Evolutionary conservation across 1,140 invertebrate species (phyloP).

Genomic region (Euglossa dilemma): DNA sequence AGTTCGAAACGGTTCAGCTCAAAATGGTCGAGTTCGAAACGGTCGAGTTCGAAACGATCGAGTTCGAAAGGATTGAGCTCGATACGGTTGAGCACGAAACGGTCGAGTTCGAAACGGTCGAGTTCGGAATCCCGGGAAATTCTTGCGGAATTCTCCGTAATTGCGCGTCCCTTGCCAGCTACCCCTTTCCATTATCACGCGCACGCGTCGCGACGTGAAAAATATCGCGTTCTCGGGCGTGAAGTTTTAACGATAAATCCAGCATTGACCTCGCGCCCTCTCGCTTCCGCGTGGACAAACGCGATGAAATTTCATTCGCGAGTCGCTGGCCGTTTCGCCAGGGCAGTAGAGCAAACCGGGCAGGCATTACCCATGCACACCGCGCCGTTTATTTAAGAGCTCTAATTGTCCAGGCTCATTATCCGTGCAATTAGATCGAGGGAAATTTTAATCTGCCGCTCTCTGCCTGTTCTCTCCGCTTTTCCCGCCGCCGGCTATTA

Average conservation of each 20-base stretch:
- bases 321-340: background rate
- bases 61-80: background rate
- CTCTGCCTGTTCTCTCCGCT: too few relatives aligned
- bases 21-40: too few relatives aligned
- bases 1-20: background rate
- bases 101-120: too few relatives aligned
- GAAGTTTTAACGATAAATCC: slow-evolving; percentile 20
- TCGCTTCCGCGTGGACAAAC: background rate
- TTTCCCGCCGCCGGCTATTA: background rate
- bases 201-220: background rate
- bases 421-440: slow-evolving; percentile 38
- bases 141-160: background rate
- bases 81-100: too few relatives aligned
- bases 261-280: too few relatives aligned
- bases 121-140: background rate
- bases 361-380: background rate
- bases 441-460: slow-evolving; percentile 38
- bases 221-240: background rate
- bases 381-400: slow-evolving; percentile 33
- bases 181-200: background rate
- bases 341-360: background rate
- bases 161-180: background rate
- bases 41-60: too few relatives aligned
- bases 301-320: slow-evolving; percentile 29
- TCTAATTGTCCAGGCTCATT: slow-evolving; percentile 44